Percentiles rank a stretch among this genome's conserved stretches.
phyloP scores from a whole-genome alignment of 2,797 vertebrate genomes.

The Aselliscus stoliczkanus region DNA sequence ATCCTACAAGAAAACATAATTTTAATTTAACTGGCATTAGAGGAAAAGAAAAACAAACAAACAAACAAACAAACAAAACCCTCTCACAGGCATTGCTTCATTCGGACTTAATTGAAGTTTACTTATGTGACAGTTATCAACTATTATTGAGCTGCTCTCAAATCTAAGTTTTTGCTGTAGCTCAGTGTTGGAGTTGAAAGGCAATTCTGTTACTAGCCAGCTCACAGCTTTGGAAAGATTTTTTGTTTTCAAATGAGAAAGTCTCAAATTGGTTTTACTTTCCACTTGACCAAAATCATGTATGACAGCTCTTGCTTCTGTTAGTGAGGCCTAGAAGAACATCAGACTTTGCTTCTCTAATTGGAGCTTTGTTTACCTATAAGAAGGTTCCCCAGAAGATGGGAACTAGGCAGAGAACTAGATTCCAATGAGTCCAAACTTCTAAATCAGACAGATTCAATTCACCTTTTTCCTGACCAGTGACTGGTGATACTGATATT shows the following conservation, averaged over 20 bases:
- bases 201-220: background rate
- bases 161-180: background rate
- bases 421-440: background rate
- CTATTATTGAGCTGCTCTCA: background rate
- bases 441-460: background rate
- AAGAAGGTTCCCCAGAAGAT: background rate
- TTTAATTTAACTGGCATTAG: background rate
- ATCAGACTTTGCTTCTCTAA: background rate
- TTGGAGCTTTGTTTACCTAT: background rate
- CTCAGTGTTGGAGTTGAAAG: background rate
- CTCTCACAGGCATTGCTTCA: background rate
- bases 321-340: background rate
- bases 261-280: constrained; percentile 31
- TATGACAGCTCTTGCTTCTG: background rate
- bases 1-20: background rate
- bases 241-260: background rate
- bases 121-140: background rate
- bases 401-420: background rate
- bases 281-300: background rate
- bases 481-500: background rate
- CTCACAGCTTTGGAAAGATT: background rate
- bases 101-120: background rate
- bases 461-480: background rate
- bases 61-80: too few species aligned
- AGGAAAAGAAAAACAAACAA: background rate